Base-by-base conservation (phyloP, 2,797 vertebrate species). In the Apodemus agrarius region DNA sequence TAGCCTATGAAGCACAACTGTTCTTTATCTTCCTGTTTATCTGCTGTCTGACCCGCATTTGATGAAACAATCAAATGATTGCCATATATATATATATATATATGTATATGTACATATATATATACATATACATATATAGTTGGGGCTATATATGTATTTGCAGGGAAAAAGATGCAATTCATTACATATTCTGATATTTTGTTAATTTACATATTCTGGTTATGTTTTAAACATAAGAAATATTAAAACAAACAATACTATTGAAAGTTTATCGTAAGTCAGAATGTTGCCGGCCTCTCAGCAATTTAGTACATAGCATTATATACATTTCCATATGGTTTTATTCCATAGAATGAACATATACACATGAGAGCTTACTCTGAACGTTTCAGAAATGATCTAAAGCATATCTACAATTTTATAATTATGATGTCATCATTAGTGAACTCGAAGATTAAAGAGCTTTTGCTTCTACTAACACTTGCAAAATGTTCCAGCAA, bases 331-430 rank as follows among this genome's bases (percentile, higher is more conserved):
- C 12, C 22, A 76, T 24, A 24, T 69, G 69, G 37, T 80, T 76
- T 78, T 29, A 92, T 74, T 83, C 19, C 54, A 89, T 90, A 82
- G 59, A 83, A 82, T 46, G 9, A 74, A 81, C 2, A 86, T 29
- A 82, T 1, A 65, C 7, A 75, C 2, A 72, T 9, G 31, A 74
- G 1, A 46, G 8, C 46, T 96, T 95, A 93, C 40, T 94, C 61
- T 90, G 52, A 96, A 75, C 79, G 52, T 89, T 92, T 97, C 95
- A 78, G 40, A 96, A 96, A 63, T 63, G n/a, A 82, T 75, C 52
- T 90, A 90, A 95, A 86, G n/a, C 89, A n/a, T 91, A 84, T 78
- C 94, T 98, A 79, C 17, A 94, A 96, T 94, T 74, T 3, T 76
- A 90, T 76, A 96, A 91, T 93, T 80, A 81, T 61, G 21, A 93